Evolutionary conservation across 2,797 vertebrate species (phyloP), one percentile per base, ranked within the genome.

Genomic region (Amniataba percoides): DNA sequence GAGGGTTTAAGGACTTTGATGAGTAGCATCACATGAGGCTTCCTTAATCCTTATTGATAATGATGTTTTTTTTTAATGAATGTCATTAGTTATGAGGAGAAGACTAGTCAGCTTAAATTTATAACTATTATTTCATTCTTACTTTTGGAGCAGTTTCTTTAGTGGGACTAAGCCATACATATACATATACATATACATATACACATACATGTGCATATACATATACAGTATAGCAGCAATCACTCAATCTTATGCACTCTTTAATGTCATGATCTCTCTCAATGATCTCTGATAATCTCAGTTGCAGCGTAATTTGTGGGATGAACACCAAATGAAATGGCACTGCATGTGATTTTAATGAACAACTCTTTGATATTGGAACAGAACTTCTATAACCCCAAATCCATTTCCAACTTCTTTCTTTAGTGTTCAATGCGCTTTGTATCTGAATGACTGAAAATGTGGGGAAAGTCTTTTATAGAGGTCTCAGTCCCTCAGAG

Each of bases 1-100:
- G n/a, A 62, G 39, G 21, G 62, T 51, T 27, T 31, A n/a, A 31
- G n/a, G n/a, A 36, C 34, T 36, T 63, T 67, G 57, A 79, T 27
- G 1, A 67, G 68, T 11, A 52, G 14, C 14, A 19, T 63, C 23
- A 55, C 55, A 43, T 51, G 48, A 61, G 45, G 13, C 14, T 48
- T 45, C 48, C 27, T 43, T 77, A 52, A 46, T 61, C 34, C 51
- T 57, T 42, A 49, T 10, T 59, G 59, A 49, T 18, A 27, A 7
- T 39, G 21, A 60, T 0, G 21, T 14, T 27, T 61, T 14, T 27
- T 61, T 53, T 52, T 40, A 49, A 68, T 57, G 36, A 53, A 48
- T 25, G 21, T 18, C 9, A 57, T 31, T 42, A 40, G n/a, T 51
- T 7, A 7, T 23, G 15, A 57, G 4, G 18, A 11, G 45, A 49